Conservation (phyloP, 2,888 invertebrate genomes). For the Eupithecia vulgata region DNA sequence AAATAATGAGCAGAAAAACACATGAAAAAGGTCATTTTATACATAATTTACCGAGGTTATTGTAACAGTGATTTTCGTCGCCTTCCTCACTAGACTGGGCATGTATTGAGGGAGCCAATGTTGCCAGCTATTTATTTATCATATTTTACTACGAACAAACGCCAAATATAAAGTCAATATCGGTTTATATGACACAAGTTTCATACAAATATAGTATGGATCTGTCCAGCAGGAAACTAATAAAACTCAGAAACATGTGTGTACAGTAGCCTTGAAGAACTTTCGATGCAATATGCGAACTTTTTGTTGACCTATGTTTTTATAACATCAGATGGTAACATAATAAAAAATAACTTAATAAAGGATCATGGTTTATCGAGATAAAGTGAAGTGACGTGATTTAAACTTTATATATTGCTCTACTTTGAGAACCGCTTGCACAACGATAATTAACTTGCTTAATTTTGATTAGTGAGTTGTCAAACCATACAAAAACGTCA, state of each 20-base stretch:
- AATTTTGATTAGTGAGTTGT: no score
- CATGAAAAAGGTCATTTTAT: no score
- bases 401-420: neutral
- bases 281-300: constrained; percentile 20
- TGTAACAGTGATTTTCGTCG: no score
- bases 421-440: no score
- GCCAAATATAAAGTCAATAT: constrained; percentile 19
- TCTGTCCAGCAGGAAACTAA: constrained; percentile 36
- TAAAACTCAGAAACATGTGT: constrained; percentile 39
- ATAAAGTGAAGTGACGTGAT: neutral
- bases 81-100: no score
- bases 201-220: constrained; percentile 21
- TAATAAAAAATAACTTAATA: neutral
- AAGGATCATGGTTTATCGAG: no score
- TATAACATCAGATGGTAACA: neutral
- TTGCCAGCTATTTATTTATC: no score
- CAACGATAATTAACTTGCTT: no score
- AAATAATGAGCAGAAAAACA: no score
- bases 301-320: constrained; percentile 10
- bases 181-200: constrained; percentile 27
- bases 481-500: no score
- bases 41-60: no score
- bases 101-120: no score
- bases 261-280: constrained; percentile 28
- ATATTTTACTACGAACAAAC: neutral